Conservation (phyloP, 1,140 invertebrate genomes). For the Drosophila mauritiana region DNA sequence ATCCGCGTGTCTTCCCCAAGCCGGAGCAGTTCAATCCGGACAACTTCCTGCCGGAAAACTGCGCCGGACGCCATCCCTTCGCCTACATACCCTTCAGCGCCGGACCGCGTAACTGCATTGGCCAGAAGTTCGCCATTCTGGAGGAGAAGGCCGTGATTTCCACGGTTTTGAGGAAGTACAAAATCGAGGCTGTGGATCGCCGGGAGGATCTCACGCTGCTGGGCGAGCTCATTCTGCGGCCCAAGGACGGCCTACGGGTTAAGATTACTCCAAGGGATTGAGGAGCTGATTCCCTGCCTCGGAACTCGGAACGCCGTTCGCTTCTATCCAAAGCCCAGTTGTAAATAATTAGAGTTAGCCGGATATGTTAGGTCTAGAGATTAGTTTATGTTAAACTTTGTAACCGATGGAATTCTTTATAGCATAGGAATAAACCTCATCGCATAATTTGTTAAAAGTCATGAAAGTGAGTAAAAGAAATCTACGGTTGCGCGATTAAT, state of each 20-base stretch:
- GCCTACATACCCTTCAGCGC: slow-evolving; percentile 91
- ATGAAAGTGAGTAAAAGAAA: background rate
- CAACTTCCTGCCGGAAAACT: slow-evolving; percentile 89
- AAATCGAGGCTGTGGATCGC: slow-evolving; percentile 86
- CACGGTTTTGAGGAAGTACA: slow-evolving; percentile 88
- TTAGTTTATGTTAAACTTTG: slow-evolving; percentile 65
- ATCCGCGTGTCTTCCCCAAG: slow-evolving; percentile 88
- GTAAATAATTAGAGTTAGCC: slow-evolving; percentile 64
- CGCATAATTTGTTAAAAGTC: slow-evolving; percentile 12
- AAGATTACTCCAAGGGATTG: slow-evolving; percentile 82
- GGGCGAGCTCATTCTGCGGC: slow-evolving; percentile 87
- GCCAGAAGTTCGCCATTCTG: slow-evolving; percentile 91
- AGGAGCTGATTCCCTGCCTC: slow-evolving; percentile 2
- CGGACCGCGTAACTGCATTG: slow-evolving; percentile 89
- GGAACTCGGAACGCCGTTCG: background rate
- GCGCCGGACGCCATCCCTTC: slow-evolving; percentile 87
- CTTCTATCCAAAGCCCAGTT: slow-evolving; percentile 72
- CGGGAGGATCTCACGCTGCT: slow-evolving; percentile 86
- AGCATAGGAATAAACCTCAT: slow-evolving; percentile 46
- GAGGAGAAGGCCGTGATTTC: slow-evolving; percentile 90
- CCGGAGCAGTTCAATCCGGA: slow-evolving; percentile 92
- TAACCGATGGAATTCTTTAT: slow-evolving; percentile 27
- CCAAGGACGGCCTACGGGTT: slow-evolving; percentile 86
- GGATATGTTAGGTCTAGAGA: slow-evolving; percentile 16
- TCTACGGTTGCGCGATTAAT: background rate